Conservation (phyloP, 2,888 invertebrate species). For the Pammene fasciana region DNA sequence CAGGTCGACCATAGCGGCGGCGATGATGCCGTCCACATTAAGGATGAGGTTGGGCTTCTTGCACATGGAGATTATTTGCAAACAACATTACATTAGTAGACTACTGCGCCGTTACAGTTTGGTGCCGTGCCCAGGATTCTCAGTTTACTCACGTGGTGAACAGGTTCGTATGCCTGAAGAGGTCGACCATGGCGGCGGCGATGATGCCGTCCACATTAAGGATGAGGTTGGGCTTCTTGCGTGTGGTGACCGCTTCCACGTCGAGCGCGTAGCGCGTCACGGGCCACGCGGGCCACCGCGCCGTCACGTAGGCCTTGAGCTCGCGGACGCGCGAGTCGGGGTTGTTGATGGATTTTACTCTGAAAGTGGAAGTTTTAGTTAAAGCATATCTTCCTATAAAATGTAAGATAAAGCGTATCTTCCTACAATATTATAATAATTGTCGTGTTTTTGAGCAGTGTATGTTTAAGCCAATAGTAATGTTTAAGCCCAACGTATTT, state of each 20-base stretch:
- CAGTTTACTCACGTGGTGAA: constrained; percentile 89
- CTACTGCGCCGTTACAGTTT: background rate
- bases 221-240: constrained; percentile 99
- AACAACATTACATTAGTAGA: too few relatives aligned
- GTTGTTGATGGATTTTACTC: constrained; percentile 96
- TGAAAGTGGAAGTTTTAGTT: constrained; percentile 47
- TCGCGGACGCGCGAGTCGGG: constrained; percentile 99
- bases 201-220: constrained; percentile 99
- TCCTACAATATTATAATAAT: too few relatives aligned
- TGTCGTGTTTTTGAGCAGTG: too few relatives aligned
- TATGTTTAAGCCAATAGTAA: too few relatives aligned
- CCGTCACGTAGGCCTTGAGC: constrained; percentile 96
- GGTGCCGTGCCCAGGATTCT: background rate
- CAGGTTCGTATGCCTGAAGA: constrained; percentile 95
- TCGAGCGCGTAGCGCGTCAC: constrained; percentile 97
- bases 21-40: too few relatives aligned
- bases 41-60: too few relatives aligned
- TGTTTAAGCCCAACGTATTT: too few relatives aligned
- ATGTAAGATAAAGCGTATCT: too few relatives aligned
- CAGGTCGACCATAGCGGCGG: too few relatives aligned
- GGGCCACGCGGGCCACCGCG: constrained; percentile 96
- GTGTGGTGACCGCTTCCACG: constrained; percentile 99
- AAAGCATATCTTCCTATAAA: too few relatives aligned
- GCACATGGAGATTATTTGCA: too few relatives aligned
- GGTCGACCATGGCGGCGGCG: constrained; percentile 98